Base-by-base conservation (phyloP, 2,888 invertebrate species). In the Amphimallon solstitiale region DNA sequence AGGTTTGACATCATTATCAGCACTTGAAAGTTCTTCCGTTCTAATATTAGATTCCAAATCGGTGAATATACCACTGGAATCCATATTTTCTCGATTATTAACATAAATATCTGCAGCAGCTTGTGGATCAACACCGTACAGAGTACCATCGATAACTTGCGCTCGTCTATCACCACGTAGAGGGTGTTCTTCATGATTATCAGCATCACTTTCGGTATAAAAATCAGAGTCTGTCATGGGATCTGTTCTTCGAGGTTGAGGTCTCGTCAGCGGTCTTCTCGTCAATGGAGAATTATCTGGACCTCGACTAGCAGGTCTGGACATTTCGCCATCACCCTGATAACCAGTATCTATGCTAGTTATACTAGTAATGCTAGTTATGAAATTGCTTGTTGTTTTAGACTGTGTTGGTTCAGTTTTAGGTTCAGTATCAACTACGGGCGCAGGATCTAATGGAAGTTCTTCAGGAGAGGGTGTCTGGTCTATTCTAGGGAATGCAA, bases 321-420 rank as follows among this genome's bases (percentile, higher is more conserved):
- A 94, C 89, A 93, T 93, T 84, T 94, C 94, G 3, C 94, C 94
- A 82, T 94, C 94, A 7, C 95, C 95, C 83, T 95, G 95, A 83
- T 95, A 96, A 43, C 97, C 96, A n/a, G 91, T 92, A 81, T 97
- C 96, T 72, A 95, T 86, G 81, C 95, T 96, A 23, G 93, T 93
- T 68, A 94, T 93, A 78, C 94, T 94, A n/a, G 94, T 94, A 14
- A 94, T 92, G 77, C 94, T 93, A 1, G 93, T 93, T 15, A 94
- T 90, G 76, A 93, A 93, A 79, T 92, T 92, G 73, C 87, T 91
- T 4, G 89, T 89, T 9, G 90, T 88, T 82, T 90, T 76, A 1
- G 88, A 88, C 79, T 89, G 63, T 29, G 72, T 72, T 35, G 70
- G 67, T 67, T 75, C 71, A 5, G 70, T 70, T 68, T 72, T 72